phyloP scores from a whole-genome alignment of 2,113 vertebrate genomes.

The Callospermophilus lateralis region DNA sequence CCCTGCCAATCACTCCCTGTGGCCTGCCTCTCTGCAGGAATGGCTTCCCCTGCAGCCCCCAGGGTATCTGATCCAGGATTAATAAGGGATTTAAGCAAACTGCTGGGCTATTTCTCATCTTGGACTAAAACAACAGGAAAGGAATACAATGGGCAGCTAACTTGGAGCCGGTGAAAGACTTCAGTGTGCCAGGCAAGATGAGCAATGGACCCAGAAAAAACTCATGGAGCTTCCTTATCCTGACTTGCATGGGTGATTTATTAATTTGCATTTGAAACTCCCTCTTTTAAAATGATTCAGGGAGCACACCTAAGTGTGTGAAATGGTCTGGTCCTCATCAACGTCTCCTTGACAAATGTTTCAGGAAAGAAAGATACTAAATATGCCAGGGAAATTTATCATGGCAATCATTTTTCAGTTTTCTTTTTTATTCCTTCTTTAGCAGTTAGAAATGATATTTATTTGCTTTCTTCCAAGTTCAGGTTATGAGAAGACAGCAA shows the following conservation, averaged over 20 bases:
- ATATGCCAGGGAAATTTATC: background rate
- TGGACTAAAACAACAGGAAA: background rate
- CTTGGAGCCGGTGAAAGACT: background rate
- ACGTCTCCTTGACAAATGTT: slow-evolving; percentile 6
- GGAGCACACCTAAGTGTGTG: background rate
- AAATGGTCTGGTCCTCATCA: background rate
- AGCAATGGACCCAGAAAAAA: background rate
- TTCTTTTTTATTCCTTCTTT: background rate
- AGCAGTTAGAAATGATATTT: background rate
- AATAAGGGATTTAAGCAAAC: background rate
- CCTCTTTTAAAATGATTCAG: background rate
- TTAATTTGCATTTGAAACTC: background rate
- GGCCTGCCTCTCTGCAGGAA: fast-evolving
- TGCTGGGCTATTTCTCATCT: background rate
- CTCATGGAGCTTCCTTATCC: background rate
- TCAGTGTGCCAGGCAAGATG: background rate
- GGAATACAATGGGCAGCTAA: background rate
- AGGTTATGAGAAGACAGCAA: background rate
- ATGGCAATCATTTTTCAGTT: background rate
- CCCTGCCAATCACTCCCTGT: fast-evolving
- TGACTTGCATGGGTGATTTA: background rate
- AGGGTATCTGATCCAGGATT: background rate
- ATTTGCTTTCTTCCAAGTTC: background rate
- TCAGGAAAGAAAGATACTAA: slow-evolving; percentile 15
- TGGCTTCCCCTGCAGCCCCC: background rate